These are phyloP conservation scores for Litocranius walleri DNA, from an alignment of 2,113 vertebrate species.

Conservation along the genomic window DNA sequence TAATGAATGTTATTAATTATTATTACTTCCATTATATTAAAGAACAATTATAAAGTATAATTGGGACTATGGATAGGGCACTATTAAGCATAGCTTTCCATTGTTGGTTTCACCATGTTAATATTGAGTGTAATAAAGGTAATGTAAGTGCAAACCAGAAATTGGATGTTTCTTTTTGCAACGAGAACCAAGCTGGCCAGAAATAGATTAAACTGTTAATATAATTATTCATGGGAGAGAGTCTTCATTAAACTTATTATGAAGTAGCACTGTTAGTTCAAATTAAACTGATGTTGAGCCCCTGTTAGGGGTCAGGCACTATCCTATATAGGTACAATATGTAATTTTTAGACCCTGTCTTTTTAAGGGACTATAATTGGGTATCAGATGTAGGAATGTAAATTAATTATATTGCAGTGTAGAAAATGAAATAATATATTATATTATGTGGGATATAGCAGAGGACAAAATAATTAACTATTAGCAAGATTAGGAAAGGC, in stretches of 20 bases:
- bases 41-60: constrained; percentile 25
- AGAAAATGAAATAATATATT: background rate
- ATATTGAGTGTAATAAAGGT: background rate
- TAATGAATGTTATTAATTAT: background rate
- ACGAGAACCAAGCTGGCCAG: background rate
- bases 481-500: background rate
- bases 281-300: background rate
- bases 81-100: background rate
- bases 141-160: constrained; percentile 8
- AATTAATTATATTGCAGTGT: background rate
- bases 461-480: background rate
- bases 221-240: background rate
- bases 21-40: background rate
- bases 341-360: background rate
- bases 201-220: background rate
- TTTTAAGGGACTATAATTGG: background rate
- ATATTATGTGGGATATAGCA: background rate
- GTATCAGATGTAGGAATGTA: background rate
- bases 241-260: background rate
- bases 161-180: constrained; percentile 13
- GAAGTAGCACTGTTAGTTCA: constrained; percentile 14
- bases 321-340: background rate
- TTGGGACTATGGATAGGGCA: background rate
- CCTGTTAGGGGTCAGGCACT: background rate
- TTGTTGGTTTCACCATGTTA: background rate